Base-by-base conservation (phyloP, 2,113 vertebrate species). In the Nyctibius bracteatus region DNA sequence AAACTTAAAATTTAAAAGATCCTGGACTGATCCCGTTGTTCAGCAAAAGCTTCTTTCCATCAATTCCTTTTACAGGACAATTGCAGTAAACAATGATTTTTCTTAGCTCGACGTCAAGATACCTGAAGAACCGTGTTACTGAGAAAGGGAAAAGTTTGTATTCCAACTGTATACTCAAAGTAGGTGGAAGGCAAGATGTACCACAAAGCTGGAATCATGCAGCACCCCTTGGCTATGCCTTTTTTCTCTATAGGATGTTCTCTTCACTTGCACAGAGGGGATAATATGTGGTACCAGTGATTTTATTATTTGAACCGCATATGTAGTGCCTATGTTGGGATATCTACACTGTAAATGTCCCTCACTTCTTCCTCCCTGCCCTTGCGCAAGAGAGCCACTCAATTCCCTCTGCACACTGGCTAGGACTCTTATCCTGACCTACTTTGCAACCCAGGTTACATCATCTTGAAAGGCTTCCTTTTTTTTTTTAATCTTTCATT, bases 311-410 rank as follows among this genome's bases (percentile, higher is more conserved):
- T 73, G 41, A 52, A 52, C 22, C 15, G 17, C 35, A 14, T 18
- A 61, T 9, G 3, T 23, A 73, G n/a, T 20, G 9, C 15, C 51
- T 71, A 2, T 47, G 25, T 31, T 46, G 51, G 88, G 54, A 28
- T 51, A 66, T 9, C 16, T 12, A 5, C 35, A 27, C 17, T 68
- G 12, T 41, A 86, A 74, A 82, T 6, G 24, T 49, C 33, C 9
- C 7, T 73, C 0, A 0, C 11, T 66, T 90, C 30, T 51, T 65
- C 43, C 27, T 70, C 19, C 17, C 18, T 1, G 1, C 6, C 8
- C 22, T 54, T 82, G 12, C 13, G 35, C 27, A 68, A 54, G 10
- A 75, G 2, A 82, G 22, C 23, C 35, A 46, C 25, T 1, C 14
- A 23, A 37, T 63, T 71, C 75, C 11, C 16, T 75, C 57, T n/a